Base-by-base conservation (phyloP, 1,140 invertebrate genomes). In the Apis laboriosa region DNA sequence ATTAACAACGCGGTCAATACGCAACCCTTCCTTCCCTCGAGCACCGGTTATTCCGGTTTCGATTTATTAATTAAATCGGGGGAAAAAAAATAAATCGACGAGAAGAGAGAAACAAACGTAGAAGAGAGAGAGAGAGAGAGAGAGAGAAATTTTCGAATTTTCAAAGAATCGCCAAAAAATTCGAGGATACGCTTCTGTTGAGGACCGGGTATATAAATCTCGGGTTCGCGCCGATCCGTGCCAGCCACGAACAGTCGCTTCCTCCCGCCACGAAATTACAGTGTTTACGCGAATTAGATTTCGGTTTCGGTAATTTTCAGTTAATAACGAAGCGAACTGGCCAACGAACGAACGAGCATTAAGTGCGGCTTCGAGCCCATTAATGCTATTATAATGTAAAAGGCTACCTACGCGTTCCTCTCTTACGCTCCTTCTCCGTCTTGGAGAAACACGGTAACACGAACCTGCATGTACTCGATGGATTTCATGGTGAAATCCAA, bases 241-340 rank as follows among this genome's bases (percentile, higher is more conserved):
- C 34, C 51, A 34, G 49, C 60, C 58, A 66, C 66, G 77, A 72
- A 61, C 73, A 81, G 73, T 86, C 83, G 85, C 66, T 87, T 84
- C 75, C 84, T 75, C 58, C 78, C 78, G 71, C 77, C 75, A 68
- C 80, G 53, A 90, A 85, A 92, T 92, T 89, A 91, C 86, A 89
- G 89, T 91, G 83, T 91, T 92, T 91, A 91, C 90, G 90, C 88
- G 90, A 92, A 92, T 91, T 92, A 91, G 89, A 92, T 92, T 92
- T 92, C 64, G 87, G 90, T 90, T 91, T 91, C 84, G 90, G 90
- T 91, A 92, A 92, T 92, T 92, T 92, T 90, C 90, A 90, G 90
- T 91, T 92, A 92, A 92, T 92, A 90, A 91, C 88, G 89, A 88
- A 88, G 67, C 74, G 80, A 87, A 80, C 86, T 75, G 80, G 55